phyloP scores from a whole-genome alignment of 2,113 vertebrate genomes.

The Solea solea region DNA sequence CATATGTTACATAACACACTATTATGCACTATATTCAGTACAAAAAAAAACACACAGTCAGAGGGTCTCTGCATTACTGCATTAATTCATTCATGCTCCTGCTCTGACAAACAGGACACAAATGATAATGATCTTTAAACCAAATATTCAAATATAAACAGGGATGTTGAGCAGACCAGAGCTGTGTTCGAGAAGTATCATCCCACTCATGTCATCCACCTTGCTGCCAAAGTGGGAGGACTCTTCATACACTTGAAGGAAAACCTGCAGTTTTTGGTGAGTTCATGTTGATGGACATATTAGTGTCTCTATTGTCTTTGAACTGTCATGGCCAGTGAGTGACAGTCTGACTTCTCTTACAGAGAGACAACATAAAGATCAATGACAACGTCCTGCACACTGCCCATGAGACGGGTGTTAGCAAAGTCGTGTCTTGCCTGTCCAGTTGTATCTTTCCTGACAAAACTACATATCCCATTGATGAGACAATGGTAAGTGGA shows the following conservation, averaged over 20 bases:
- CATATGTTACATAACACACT: no score
- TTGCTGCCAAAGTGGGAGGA: constrained; percentile 93
- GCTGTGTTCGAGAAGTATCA: constrained; percentile 84
- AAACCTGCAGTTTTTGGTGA: constrained; percentile 92
- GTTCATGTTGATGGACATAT: neutral
- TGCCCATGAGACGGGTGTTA: constrained; percentile 77
- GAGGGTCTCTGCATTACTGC: no score
- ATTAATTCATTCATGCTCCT: no score
- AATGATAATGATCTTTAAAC: neutral
- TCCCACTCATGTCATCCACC: constrained; percentile 90
- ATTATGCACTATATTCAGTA: no score
- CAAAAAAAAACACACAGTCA: no score
- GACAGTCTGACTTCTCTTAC: constrained; percentile 12
- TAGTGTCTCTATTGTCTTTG: neutral
- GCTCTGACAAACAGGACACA: no score
- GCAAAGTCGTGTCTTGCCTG: constrained; percentile 90
- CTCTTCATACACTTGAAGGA: constrained; percentile 89
- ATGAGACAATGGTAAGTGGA: constrained; percentile 88
- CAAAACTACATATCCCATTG: constrained; percentile 88
- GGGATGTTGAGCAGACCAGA: constrained; percentile 77
- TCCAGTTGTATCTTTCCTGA: constrained; percentile 93
- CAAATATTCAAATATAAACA: constrained; percentile 37
- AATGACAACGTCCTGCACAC: constrained; percentile 90
- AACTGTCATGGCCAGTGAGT: neutral
- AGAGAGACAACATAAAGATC: constrained; percentile 88